Base-by-base conservation (phyloP, 2,113 vertebrate species). In the Eleginops maclovinus region DNA sequence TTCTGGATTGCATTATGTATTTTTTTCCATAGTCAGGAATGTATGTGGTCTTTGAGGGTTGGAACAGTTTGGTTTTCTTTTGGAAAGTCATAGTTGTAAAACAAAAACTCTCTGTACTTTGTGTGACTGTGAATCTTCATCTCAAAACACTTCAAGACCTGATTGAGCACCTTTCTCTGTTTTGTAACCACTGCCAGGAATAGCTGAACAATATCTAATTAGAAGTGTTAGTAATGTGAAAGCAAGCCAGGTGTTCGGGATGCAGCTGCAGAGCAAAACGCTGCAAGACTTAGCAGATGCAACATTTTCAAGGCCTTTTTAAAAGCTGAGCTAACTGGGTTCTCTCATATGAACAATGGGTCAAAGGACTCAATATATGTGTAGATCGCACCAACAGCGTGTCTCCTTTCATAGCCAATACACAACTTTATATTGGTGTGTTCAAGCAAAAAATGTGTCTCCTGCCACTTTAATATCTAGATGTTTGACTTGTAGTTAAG, bases 41-140 rank as follows among this genome's bases (percentile, higher is more conserved):
- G 69, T 61, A 77, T 89, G 88, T 93, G 90, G 90, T 87, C 50
- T 86, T 28, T 70, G 74, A 83, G 86, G 77, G 43, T 65, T 87
- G 80, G 85, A 87, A 21, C 47, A 72, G 74, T 84, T 78, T 49
- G 36, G 19, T 66, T 14, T 58, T 70, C 56, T 58, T 82, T 77
- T 40, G 26, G 77, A 88, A 88, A 77, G 75, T 85, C 72, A 85
- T 53, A 82, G 65, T 78, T 63, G n/a, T n/a, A n/a, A 61, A 66
- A 80, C 67, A 50, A 55, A 26, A 54, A 22, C 17, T 53, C 36
- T 71, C 60, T 47, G 73, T 81, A 65, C 65, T 67, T 61, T 73
- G 56, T 85, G 68, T 79, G 65, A 56, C 77, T 86, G 67, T 68
- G 79, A 87, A 84, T 79, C 55, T 40, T 75, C 41, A 77, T 63